These are phyloP conservation scores for Xiphophorus couchianus DNA, from an alignment of 2,113 vertebrate genomes.

Conservation along the genomic window DNA sequence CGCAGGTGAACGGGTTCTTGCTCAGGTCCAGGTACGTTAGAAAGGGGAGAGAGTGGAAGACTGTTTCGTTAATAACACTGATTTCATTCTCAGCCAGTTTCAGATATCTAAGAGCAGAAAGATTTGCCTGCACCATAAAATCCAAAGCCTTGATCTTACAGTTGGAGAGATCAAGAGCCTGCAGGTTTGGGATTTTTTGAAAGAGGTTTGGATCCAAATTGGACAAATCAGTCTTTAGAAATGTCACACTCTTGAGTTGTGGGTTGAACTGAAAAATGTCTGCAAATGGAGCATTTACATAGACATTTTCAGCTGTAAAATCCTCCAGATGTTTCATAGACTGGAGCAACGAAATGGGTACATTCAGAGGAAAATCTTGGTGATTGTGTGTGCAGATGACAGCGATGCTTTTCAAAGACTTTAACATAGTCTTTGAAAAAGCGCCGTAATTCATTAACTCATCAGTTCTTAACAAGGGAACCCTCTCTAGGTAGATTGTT, in stretches of 20 bases:
- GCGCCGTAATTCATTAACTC: fast-evolving
- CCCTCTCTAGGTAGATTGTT: background rate
- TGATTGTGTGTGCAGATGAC: background rate
- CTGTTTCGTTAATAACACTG: conserved; percentile 42
- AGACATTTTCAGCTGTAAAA: conserved; percentile 13
- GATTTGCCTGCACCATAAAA: conserved; percentile 57
- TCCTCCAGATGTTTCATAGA: conserved; percentile 23
- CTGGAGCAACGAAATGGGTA: background rate
- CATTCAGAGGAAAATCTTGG: background rate
- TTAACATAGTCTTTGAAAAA: background rate
- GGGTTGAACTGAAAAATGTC: conserved; percentile 24
- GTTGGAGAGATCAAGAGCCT: conserved; percentile 46
- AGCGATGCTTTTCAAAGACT: conserved; percentile 5
- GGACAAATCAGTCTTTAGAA: background rate
- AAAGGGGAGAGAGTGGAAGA: conserved; percentile 32
- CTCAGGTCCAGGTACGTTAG: conserved; percentile 36
- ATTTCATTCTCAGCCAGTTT: conserved; percentile 51
- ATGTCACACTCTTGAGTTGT: conserved; percentile 29
- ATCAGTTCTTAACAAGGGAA: background rate
- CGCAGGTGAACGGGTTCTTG: conserved; percentile 57
- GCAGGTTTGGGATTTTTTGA: conserved; percentile 43
- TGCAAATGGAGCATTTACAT: background rate
- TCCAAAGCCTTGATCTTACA: conserved; percentile 58
- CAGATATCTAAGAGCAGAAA: conserved; percentile 49
- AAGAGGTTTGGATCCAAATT: conserved; percentile 49